Evolutionary conservation across 2,113 vertebrate species (phyloP), one percentile per base, ranked within the genome.

Genomic region (Dasyornis broadbenti): DNA sequence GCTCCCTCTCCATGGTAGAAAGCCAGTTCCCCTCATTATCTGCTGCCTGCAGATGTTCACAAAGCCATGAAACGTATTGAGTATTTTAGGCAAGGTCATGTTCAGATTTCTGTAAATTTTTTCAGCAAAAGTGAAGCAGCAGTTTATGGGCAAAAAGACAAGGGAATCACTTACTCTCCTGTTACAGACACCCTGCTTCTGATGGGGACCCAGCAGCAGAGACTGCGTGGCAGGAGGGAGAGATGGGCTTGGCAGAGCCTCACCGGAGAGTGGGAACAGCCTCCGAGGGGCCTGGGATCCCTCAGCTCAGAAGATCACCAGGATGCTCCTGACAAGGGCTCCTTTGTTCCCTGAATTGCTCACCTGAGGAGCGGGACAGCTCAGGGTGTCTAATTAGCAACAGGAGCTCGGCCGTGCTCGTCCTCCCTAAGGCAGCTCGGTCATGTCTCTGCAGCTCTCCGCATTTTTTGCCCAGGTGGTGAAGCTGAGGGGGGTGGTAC

Each of bases 391-490:
- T 76, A 80, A 92, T 79, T 72, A 91, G 82, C 88, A 85, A 13
- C 53, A 49, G 92, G 42, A 95, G 61, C 83, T 26, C 13, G 15
- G 82, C 72, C 7, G 2, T 2, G 39, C 94, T 83, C 15, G 4
- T 68, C 89, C 82, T 66, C 86, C 86, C 89, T 19, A 1, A 44
- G 91, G 93, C 96, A 50, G 77, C 86, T 50, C 81, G 2, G 54
- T 84, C 94, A 6, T 86, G 89, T 92, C 94, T 88, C 92, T 78
- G 76, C 94, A 89, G 91, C 90, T 89, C 91, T 56, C 80, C 18
- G 42, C 24, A 80, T 90, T 72, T 72, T 94, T 90, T 72, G 82
- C 72, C 82, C 72, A 90, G 92, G 92, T 93, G 89, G 90, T 42
- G 88, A 81, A 68, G 64, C 42, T 1, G 56, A 85, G 66, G 24